These are phyloP conservation scores for Oxyura jamaicensis DNA, from an alignment of 2,113 vertebrate species.

Conservation along the genomic window DNA sequence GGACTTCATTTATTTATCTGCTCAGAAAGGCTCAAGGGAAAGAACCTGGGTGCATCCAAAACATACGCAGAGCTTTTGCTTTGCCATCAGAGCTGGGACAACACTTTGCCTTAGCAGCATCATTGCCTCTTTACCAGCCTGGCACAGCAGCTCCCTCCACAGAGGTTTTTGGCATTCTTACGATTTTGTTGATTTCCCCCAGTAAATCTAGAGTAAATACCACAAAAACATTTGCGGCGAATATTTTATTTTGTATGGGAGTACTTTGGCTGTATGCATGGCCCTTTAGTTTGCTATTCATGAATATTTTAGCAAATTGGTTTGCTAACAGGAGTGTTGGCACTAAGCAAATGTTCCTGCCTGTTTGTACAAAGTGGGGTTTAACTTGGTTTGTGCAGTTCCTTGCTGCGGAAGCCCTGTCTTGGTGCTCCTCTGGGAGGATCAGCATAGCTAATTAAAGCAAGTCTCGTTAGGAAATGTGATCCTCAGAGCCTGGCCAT, in stretches of 20 bases:
- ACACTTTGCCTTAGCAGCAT: background rate
- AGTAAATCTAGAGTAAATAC: background rate
- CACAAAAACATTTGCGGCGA: background rate
- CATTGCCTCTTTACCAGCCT: accelerated
- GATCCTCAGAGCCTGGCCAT: background rate
- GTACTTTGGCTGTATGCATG: background rate
- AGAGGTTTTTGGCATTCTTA: background rate
- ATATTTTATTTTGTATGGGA: background rate
- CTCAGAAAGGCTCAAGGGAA: background rate
- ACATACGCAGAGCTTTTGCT: accelerated
- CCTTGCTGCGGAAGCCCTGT: background rate
- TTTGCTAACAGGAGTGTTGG: slow-evolving; percentile 38
- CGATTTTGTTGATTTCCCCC: accelerated
- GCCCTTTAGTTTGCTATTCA: slow-evolving; percentile 10
- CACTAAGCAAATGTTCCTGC: slow-evolving; percentile 38
- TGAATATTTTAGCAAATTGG: slow-evolving; percentile 62
- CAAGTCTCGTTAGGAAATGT: background rate
- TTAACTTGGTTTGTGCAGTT: background rate
- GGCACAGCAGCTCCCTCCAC: background rate
- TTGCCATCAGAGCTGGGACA: background rate
- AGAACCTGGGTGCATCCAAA: background rate
- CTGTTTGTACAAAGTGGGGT: slow-evolving; percentile 11
- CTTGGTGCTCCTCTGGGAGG: background rate
- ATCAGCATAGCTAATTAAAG: background rate
- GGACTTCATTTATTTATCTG: background rate